A percentile compares a stretch with the other conserved stretches of the same genome.
phyloP scores from a whole-genome alignment of 2,113 vertebrate genomes.

The Nothocercus nigrocapillus region DNA sequence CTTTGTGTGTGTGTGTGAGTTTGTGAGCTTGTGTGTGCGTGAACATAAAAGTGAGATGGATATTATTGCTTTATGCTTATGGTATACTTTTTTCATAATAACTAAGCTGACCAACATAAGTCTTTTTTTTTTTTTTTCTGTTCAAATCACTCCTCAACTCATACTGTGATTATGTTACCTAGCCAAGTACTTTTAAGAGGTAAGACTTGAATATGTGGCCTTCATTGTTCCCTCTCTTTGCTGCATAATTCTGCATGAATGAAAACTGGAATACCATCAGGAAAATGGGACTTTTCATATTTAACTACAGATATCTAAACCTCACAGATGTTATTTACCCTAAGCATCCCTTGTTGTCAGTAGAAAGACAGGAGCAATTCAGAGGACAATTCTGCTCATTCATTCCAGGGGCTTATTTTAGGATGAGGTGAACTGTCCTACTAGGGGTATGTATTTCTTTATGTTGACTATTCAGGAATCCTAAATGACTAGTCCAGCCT shows the following conservation, averaged over 20 bases:
- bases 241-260: not conserved
- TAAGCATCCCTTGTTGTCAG: not conserved
- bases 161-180: not conserved
- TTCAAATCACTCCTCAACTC: conserved; percentile 40
- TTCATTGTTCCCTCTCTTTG: accelerated
- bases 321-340: not conserved
- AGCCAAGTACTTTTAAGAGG: not conserved
- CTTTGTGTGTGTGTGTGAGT: conserved; percentile 48
- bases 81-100: conserved; percentile 64
- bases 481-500: not conserved
- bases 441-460: not conserved
- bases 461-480: not conserved
- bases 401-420: not conserved
- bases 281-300: not conserved
- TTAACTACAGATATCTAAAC: not conserved
- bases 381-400: conserved; percentile 21
- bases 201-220: not conserved
- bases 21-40: not conserved
- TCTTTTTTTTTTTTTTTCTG: not conserved
- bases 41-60: conserved; percentile 72
- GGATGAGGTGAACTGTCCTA: not conserved
- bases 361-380: not conserved
- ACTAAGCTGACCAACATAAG: conserved; percentile 76
- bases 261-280: not conserved
- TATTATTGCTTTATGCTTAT: conserved; percentile 73